Evolutionary conservation across 1,140 invertebrate genomes (phyloP).

Genomic region (Parasteatoda tepidariorum): DNA sequence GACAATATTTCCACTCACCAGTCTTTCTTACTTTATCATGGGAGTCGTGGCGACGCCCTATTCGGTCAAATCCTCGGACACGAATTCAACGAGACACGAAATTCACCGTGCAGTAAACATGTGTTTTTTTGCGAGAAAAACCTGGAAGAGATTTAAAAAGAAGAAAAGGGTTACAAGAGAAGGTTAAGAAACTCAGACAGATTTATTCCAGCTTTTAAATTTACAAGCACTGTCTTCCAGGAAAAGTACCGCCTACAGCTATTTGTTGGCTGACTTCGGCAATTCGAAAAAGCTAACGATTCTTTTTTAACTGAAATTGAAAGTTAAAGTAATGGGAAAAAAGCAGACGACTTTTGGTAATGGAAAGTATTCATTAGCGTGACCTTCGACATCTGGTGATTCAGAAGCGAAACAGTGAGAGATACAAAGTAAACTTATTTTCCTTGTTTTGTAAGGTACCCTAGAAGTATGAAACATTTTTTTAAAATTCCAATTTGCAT

Average conservation of each 20-base stretch:
- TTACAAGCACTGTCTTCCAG: slow-evolving; percentile 2
- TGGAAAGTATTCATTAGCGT: background rate
- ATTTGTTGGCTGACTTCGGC: background rate
- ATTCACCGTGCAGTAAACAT: background rate
- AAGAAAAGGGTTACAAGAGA: background rate
- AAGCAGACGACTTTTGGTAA: background rate
- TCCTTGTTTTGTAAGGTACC: background rate
- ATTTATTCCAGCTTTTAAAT: slow-evolving; percentile 7
- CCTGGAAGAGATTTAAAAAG: slow-evolving; percentile 2
- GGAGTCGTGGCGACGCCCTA: background rate
- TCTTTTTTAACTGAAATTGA: background rate
- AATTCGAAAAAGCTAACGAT: background rate
- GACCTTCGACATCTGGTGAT: background rate
- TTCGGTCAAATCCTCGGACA: background rate
- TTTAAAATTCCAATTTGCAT: background rate
- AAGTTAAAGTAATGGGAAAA: background rate
- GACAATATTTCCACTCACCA: background rate
- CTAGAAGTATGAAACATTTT: background rate
- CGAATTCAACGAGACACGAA: background rate
- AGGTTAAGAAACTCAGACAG: slow-evolving; percentile 16
- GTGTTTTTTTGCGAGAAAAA: background rate
- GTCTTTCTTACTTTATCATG: background rate
- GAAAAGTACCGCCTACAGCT: slow-evolving; percentile 6
- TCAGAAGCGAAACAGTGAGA: background rate
- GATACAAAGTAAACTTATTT: background rate